phyloP scores from a whole-genome alignment of 2,888 invertebrate species.

The Malachius bipustulatus region DNA sequence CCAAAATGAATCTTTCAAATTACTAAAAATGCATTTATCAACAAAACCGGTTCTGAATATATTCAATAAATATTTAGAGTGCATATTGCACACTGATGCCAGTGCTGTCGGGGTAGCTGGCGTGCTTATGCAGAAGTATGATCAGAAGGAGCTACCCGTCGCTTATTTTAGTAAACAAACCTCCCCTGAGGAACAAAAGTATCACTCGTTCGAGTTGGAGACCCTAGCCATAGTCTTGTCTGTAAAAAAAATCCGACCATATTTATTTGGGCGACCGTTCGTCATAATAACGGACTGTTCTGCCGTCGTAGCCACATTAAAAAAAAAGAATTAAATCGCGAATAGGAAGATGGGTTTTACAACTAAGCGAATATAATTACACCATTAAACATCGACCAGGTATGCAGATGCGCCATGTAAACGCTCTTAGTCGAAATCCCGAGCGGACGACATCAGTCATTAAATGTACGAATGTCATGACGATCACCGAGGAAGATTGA shows the following conservation, averaged over 20 bases:
- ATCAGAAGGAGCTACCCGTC: slow-evolving; percentile 22
- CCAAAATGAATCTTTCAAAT: slow-evolving; percentile 20
- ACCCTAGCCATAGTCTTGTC: slow-evolving; percentile 22
- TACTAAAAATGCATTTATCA: slow-evolving; percentile 18
- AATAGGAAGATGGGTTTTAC: slow-evolving; percentile 23
- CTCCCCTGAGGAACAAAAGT: slow-evolving; percentile 22
- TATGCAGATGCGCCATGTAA: slow-evolving; percentile 24
- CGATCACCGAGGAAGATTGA: too few relatives aligned
- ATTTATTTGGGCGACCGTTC: slow-evolving; percentile 23
- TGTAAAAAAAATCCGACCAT: slow-evolving; percentile 23
- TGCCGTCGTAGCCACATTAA: slow-evolving; percentile 21
- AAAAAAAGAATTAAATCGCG: slow-evolving; percentile 25
- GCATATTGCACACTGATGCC: slow-evolving; percentile 30
- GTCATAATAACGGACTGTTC: slow-evolving; percentile 26
- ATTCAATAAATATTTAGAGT: slow-evolving; percentile 23
- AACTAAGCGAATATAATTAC: slow-evolving; percentile 21
- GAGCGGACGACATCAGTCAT: too few relatives aligned
- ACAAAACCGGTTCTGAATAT: slow-evolving; percentile 23
- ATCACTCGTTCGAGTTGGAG: slow-evolving; percentile 29
- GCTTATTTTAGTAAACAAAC: slow-evolving; percentile 28
- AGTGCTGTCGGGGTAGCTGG: slow-evolving; percentile 25
- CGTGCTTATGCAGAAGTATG: slow-evolving; percentile 26
- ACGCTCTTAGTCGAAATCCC: slow-evolving; percentile 22
- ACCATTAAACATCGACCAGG: slow-evolving; percentile 15
- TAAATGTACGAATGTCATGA: too few relatives aligned